Evolutionary conservation across 2,113 vertebrate genomes (phyloP).

Genomic region (Boulengeromyrus knoepffleri): DNA sequence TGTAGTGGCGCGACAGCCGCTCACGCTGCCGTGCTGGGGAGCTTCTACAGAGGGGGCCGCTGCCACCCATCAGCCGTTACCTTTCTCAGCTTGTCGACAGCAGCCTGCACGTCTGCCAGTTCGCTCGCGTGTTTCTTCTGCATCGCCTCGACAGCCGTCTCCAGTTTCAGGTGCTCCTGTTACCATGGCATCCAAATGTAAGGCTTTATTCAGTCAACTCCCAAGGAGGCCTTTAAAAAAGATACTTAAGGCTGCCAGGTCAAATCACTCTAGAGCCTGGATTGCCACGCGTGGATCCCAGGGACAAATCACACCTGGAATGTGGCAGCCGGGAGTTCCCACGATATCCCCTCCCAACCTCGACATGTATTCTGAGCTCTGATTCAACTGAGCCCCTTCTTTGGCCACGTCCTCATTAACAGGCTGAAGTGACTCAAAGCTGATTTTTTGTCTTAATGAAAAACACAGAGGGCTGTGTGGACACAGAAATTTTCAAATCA

Average conservation of each 20-base stretch:
- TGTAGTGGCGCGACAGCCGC: not conserved
- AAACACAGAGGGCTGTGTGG: not conserved
- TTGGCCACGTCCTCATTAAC: not conserved
- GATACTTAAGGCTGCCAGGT: not conserved
- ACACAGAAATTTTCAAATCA: not conserved
- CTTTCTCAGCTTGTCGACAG: slow-evolving; percentile 53
- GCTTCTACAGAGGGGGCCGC: not conserved
- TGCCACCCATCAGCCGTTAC: slow-evolving; percentile 30
- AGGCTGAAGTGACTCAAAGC: not conserved
- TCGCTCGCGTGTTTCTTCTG: slow-evolving; percentile 56
- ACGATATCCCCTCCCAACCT: not conserved
- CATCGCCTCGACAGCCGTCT: slow-evolving; percentile 42
- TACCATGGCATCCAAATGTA: slow-evolving; percentile 44
- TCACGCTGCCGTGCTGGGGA: not conserved
- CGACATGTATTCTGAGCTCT: not conserved
- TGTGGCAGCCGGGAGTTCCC: not conserved
- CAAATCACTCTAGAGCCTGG: not conserved
- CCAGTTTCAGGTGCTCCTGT: slow-evolving; percentile 60
- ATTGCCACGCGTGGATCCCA: not conserved
- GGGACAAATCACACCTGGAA: not conserved
- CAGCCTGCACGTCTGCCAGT: slow-evolving; percentile 52
- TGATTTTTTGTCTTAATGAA: not conserved
- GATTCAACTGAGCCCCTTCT: not conserved
- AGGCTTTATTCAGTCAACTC: slow-evolving; percentile 29
- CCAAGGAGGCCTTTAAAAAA: slow-evolving; percentile 44